phyloP scores from a whole-genome alignment of 53 echinoderm and acorn worm genomes.

The Arbacia lixula region DNA sequence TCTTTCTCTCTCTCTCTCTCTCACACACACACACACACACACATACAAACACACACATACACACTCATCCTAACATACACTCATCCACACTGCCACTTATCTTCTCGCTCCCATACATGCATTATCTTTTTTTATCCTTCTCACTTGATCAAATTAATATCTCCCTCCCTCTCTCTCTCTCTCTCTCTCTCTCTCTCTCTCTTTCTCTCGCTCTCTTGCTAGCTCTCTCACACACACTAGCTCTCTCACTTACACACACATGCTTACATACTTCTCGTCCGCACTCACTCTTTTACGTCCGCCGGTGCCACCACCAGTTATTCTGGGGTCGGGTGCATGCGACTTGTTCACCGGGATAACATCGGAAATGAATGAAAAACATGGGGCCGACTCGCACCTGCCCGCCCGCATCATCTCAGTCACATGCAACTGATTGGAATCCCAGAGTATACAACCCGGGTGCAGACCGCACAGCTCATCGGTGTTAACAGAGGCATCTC shows the following conservation, averaged over 20 bases:
- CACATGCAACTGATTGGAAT: background rate
- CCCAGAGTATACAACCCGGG: background rate
- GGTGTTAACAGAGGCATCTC: constrained; percentile 3
- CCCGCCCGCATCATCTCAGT: constrained; percentile 19
- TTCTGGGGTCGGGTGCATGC: too few relatives aligned
- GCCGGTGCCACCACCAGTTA: background rate
- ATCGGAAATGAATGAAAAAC: constrained; percentile 48
- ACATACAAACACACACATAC: too few relatives aligned
- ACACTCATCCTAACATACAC: too few relatives aligned
- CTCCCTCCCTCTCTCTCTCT: background rate
- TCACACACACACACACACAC: background rate
- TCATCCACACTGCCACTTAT: too few relatives aligned
- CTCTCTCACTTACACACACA: too few relatives aligned
- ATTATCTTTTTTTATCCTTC: background rate
- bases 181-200: background rate
- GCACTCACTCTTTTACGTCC: background rate
- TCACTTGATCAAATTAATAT: background rate
- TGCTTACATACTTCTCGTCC: too few relatives aligned
- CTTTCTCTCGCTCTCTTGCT: background rate
- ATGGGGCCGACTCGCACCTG: constrained; percentile 26
- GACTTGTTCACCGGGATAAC: constrained; percentile 31
- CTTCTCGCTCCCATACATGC: too few relatives aligned
- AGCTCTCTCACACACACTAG: too few relatives aligned
- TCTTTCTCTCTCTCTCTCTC: constrained; percentile 19
- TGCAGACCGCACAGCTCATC: background rate